These are phyloP conservation scores for Synanthedon vespiformis DNA, from an alignment of 2,888 invertebrate genomes.

Conservation along the genomic window DNA sequence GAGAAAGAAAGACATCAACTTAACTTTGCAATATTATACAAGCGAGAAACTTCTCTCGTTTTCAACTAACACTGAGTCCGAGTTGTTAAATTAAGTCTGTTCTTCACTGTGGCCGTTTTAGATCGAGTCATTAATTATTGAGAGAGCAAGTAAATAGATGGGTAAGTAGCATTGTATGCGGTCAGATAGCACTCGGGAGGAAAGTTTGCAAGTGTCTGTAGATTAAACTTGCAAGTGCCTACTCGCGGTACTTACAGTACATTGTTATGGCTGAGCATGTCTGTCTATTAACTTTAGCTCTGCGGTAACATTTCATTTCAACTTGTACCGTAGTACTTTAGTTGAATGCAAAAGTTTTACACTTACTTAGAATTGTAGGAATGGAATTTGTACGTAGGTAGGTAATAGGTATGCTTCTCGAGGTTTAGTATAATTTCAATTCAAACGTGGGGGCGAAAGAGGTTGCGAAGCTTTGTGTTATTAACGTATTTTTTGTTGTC, in stretches of 20 bases:
- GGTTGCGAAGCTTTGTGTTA: no score
- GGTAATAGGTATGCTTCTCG: not conserved
- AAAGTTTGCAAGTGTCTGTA: slow-evolving; percentile 18
- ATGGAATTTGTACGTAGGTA: not conserved
- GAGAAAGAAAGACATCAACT: no score
- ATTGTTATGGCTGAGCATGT: not conserved
- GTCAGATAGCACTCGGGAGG: slow-evolving; percentile 7
- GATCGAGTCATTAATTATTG: slow-evolving; percentile 37
- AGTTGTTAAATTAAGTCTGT: slow-evolving; percentile 23
- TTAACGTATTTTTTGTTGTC: no score
- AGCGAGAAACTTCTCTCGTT: no score
- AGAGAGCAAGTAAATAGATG: slow-evolving; percentile 9
- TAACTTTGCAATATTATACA: no score
- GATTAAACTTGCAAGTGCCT: not conserved
- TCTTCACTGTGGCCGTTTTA: slow-evolving; percentile 12
- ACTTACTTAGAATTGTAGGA: not conserved
- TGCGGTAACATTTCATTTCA: not conserved
- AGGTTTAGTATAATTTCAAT: not conserved
- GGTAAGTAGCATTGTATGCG: not conserved
- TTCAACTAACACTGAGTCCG: slow-evolving; percentile 1
- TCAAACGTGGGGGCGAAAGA: no score
- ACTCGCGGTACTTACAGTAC: not conserved
- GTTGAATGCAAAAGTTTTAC: not conserved
- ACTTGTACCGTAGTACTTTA: not conserved
- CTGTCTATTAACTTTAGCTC: not conserved